Percentiles rank a stretch among this genome's conserved stretches.
Conservation (phyloP, 1,140 invertebrate genomes). For the Drosophila erecta region DNA sequence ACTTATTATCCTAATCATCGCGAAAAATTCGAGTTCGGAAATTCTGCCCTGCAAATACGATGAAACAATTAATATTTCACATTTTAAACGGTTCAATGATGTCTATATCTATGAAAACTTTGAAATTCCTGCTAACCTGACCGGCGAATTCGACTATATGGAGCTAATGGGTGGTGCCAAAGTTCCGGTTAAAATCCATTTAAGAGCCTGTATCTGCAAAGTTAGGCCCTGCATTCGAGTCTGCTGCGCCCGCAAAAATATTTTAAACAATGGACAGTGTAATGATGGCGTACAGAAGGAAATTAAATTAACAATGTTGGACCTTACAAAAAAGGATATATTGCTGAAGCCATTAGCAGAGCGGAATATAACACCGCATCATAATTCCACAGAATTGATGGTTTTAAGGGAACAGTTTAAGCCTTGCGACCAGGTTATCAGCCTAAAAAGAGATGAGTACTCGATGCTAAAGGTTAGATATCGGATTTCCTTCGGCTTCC, state of each 20-base stretch:
- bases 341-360: background rate
- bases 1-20: background rate
- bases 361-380: background rate
- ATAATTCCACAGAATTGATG: background rate
- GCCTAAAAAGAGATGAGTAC: background rate
- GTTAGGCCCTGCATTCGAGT: background rate
- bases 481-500: background rate
- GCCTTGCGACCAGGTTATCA: background rate
- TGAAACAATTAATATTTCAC: background rate
- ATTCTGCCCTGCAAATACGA: background rate
- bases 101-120: background rate
- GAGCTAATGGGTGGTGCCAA: background rate
- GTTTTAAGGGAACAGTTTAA: background rate
- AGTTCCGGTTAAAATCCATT: background rate
- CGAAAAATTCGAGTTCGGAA: background rate
- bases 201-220: background rate
- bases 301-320: background rate
- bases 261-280: background rate
- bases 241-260: background rate
- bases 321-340: background rate
- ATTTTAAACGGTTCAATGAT: background rate
- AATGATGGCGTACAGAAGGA: background rate
- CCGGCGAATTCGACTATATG: background rate
- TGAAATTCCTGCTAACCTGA: background rate
- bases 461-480: background rate